These are phyloP conservation scores for Streptopelia turtur DNA, from an alignment of 2,797 vertebrate species.

Conservation along the genomic window DNA sequence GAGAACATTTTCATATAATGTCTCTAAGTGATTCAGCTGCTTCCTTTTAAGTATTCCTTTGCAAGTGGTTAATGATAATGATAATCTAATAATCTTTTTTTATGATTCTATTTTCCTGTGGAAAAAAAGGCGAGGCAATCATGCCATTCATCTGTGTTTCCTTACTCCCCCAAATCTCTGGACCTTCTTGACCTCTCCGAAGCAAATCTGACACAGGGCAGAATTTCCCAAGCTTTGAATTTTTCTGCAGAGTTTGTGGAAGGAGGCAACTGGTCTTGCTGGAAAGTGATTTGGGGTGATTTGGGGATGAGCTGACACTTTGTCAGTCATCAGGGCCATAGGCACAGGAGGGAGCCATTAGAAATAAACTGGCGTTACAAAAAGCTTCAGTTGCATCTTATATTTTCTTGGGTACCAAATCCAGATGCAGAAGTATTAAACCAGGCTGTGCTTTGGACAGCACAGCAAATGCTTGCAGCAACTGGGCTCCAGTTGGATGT, in stretches of 20 bases:
- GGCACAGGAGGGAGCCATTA: not conserved
- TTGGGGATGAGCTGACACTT: not conserved
- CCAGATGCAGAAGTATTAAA: not conserved
- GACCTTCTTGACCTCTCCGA: not conserved
- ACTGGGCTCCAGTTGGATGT: not conserved
- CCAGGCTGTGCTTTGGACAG: not conserved
- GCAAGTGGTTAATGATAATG: not conserved
- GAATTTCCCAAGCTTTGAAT: not conserved
- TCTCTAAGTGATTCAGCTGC: not conserved
- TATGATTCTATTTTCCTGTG: not conserved
- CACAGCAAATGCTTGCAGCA: not conserved
- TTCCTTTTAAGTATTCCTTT: conserved; percentile 24
- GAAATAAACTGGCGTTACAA: not conserved
- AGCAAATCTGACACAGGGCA: not conserved
- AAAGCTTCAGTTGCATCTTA: not conserved
- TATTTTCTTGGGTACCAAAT: not conserved
- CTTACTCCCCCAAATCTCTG: not conserved
- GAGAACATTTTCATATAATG: not conserved
- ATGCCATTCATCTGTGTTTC: not conserved
- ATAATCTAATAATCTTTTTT: not conserved
- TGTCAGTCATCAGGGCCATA: fast-evolving
- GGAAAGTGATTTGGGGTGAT: not conserved
- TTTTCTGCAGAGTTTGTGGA: not conserved
- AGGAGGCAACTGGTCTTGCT: not conserved
- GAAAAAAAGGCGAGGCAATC: not conserved